These are phyloP conservation scores for Macaria liturata DNA, from an alignment of 2,888 invertebrate genomes.

Conservation along the genomic window DNA sequence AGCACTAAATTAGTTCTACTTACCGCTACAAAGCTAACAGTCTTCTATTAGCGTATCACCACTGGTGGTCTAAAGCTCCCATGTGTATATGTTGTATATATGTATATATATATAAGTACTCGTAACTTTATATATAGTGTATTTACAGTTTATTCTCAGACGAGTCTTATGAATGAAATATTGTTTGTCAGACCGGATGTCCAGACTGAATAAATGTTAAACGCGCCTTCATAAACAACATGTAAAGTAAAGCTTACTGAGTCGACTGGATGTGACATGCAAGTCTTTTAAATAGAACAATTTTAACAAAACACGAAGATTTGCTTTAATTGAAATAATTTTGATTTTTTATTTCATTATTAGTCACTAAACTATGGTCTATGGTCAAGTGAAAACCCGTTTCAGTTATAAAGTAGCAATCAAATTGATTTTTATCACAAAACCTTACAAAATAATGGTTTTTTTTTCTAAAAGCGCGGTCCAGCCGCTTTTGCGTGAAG, in stretches of 20 bases:
- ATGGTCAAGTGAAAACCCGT: too few relatives aligned
- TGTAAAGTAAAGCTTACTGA: slow-evolving; percentile 23
- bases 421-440: too few relatives aligned
- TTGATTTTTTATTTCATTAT: too few relatives aligned
- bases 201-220: slow-evolving; percentile 44
- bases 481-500: too few relatives aligned
- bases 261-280: too few relatives aligned
- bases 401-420: too few relatives aligned
- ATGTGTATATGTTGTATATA: background rate
- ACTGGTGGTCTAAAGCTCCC: slow-evolving; percentile 17
- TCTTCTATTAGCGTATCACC: slow-evolving; percentile 8
- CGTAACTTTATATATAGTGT: slow-evolving; percentile 1
- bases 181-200: slow-evolving; percentile 40
- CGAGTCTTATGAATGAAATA: slow-evolving; percentile 37
- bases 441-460: too few relatives aligned
- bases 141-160: slow-evolving; percentile 26
- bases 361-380: too few relatives aligned
- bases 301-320: too few relatives aligned
- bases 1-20: slow-evolving; percentile 9
- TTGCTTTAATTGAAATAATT: too few relatives aligned
- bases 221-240: slow-evolving; percentile 34
- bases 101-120: background rate
- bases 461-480: too few relatives aligned
- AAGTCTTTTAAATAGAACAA: too few relatives aligned
- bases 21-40: background rate